Evolutionary conservation across 2,888 invertebrate genomes (phyloP).

Genomic region (Acanthosepion esculentum): DNA sequence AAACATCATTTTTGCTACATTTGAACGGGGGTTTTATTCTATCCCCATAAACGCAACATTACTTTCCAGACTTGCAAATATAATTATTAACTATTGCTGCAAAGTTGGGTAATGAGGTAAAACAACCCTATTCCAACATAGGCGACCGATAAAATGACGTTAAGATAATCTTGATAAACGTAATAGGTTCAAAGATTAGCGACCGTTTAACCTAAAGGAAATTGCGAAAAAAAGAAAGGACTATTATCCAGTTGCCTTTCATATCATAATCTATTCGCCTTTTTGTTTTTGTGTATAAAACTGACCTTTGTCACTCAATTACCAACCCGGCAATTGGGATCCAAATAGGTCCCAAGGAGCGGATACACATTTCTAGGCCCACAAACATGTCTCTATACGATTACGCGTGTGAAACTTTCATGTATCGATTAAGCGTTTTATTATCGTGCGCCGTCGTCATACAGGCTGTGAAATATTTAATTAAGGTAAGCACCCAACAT

Average conservation of each 20-base stretch:
- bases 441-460: too few species aligned
- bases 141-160: background rate
- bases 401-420: too few species aligned
- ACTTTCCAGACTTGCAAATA: background rate
- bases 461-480: too few species aligned
- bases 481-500: too few species aligned
- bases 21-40: background rate
- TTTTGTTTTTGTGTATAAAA: background rate
- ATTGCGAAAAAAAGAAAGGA: background rate
- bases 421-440: too few species aligned
- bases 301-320: background rate
- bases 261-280: background rate
- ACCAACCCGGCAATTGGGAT: background rate
- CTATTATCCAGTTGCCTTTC: background rate
- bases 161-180: background rate
- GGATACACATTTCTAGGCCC: fast-evolving
- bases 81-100: background rate
- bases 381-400: background rate
- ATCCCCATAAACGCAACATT: background rate
- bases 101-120: background rate
- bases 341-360: background rate
- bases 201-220: background rate
- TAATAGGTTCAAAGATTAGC: background rate
- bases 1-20: background rate
- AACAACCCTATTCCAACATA: background rate